phyloP scores from a whole-genome alignment of 2,797 vertebrate species.

The Smutsia gigantea region DNA sequence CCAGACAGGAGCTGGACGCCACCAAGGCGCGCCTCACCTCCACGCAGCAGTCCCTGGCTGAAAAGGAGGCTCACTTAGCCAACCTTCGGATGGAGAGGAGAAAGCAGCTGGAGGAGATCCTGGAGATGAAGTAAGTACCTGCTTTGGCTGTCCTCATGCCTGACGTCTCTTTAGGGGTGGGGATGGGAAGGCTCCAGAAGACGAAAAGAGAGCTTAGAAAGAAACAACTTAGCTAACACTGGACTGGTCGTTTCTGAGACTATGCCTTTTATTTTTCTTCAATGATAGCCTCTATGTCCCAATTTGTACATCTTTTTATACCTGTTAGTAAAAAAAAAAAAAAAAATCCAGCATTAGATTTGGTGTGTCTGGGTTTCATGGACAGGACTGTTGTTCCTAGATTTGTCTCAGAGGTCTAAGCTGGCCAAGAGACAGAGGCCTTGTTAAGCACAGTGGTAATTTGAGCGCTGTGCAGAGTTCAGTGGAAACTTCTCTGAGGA shows the following conservation, averaged over 20 bases:
- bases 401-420: not conserved
- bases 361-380: not conserved
- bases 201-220: not conserved
- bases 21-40: slow-evolving; percentile 97
- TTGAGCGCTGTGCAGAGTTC: not conserved
- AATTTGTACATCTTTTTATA: not conserved
- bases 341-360: not conserved
- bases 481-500: slow-evolving; percentile 56
- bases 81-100: slow-evolving; percentile 96
- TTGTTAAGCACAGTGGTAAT: slow-evolving; percentile 38
- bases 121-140: slow-evolving; percentile 98
- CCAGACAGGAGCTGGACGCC: slow-evolving; percentile 96
- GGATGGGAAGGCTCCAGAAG: not conserved
- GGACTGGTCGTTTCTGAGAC: not conserved
- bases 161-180: not conserved
- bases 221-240: not conserved
- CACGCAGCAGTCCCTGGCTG: slow-evolving; percentile 96
- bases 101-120: slow-evolving; percentile 98
- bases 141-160: not conserved
- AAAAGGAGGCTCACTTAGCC: slow-evolving; percentile 95
- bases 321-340: not conserved
- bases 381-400: not conserved
- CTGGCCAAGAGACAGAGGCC: not conserved
- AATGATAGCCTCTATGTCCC: not conserved
- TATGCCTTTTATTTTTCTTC: not conserved